Evolutionary conservation across 1,140 invertebrate genomes (phyloP), one percentile per base, ranked within the genome.

Genomic region (Sinonovacula constricta): DNA sequence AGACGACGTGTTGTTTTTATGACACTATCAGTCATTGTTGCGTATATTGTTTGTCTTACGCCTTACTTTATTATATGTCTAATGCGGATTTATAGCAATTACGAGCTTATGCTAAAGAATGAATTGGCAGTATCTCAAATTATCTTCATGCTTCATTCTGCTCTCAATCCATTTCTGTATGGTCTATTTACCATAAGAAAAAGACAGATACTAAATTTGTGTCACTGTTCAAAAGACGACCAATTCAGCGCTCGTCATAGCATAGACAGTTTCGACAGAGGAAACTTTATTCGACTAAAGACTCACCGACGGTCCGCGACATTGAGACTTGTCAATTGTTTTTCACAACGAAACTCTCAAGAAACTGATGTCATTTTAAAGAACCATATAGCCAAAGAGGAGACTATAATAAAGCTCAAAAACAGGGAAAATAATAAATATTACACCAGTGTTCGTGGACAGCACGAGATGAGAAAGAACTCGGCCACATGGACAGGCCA

Each of bases 81-180:
- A 4, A 83, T 92, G 39, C 77, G 89, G 33, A 90, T 92, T 49
- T 92, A 91, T 82, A 91, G 87, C 51, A 84, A 92, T 81, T 92
- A 92, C 81, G 77, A 78, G 36, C 80, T 89, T n/a, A 82, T 88
- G 36, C 82, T 92, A 22, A 86, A 88, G 3, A 79, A 84, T 30
- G 78, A 82, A 18, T 77, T 91, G 14, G 79, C 84, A 0, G 81
- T 91, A 0, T 88, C 87, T 0, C 88, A 92, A 66, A 91, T 88
- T 31, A 83, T 92, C 36, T 90, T 91, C 24, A 85, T 92, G 80
- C 81, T 91, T 26, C 92, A 92, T 76, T 91, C 89, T 76, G 90
- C 90, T 28, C 80, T 92, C 10, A 92, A 92, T 83, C 92, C 92
- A 2, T 82, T 92, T 31, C 86, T 92, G 31, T 92, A 92, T 81